These are phyloP conservation scores for Dioctria linearis DNA, from an alignment of 2,888 invertebrate species.

Conservation along the genomic window DNA sequence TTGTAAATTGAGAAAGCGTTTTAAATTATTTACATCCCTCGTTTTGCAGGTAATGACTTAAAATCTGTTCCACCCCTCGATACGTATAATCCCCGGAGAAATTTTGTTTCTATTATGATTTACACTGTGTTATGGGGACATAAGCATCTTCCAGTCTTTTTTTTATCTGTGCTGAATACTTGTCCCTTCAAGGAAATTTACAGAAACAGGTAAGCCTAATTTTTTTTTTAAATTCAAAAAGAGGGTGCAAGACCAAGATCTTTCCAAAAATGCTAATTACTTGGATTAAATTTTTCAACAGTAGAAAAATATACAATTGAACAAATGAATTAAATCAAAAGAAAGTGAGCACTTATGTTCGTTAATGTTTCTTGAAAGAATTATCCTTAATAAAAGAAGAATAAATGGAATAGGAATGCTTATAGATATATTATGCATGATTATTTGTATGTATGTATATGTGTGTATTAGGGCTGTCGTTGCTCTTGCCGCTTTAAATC, in stretches of 20 bases:
- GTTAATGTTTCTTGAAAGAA: background rate
- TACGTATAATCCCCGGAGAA: slow-evolving; percentile 56
- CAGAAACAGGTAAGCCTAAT: slow-evolving; percentile 31
- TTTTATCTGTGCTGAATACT: background rate
- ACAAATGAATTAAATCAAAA: slow-evolving; percentile 56
- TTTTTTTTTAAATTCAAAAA: slow-evolving; percentile 7
- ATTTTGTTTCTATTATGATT: slow-evolving; percentile 51
- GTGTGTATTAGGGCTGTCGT: no score
- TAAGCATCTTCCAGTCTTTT: slow-evolving; percentile 12
- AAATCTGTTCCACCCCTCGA: slow-evolving; percentile 55
- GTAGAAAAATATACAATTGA: slow-evolving; percentile 56
- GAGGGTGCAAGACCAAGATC: slow-evolving; percentile 36
- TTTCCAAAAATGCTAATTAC: slow-evolving; percentile 55
- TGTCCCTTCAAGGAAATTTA: slow-evolving; percentile 28
- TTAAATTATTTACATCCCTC: slow-evolving; percentile 57
- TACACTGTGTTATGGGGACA: slow-evolving; percentile 38
- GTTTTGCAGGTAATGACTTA: slow-evolving; percentile 56
- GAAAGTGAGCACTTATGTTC: slow-evolving; percentile 24
- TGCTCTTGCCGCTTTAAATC: no score
- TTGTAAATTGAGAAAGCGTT: slow-evolving; percentile 42
- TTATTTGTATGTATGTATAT: no score
- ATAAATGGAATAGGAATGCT: background rate
- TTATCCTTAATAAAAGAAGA: background rate
- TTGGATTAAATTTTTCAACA: slow-evolving; percentile 55
- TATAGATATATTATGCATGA: background rate